Conservation (phyloP, 2,888 invertebrate genomes). For the Chalcis sispes region DNA sequence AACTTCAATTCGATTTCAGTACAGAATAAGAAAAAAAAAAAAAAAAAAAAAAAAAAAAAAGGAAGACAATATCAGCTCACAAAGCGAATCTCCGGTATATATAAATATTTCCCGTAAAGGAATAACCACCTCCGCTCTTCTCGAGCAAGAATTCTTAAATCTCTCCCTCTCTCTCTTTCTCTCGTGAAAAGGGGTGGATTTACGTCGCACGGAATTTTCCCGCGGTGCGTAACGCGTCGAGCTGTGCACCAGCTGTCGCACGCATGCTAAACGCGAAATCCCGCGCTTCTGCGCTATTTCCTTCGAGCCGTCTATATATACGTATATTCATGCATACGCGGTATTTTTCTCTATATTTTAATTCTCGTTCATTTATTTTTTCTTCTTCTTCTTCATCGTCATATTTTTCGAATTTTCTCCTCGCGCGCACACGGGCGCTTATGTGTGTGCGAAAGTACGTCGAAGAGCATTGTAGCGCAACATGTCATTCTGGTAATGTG, state of each 20-base stretch:
- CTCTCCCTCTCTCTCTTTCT: too few species aligned
- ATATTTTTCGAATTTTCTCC: too few species aligned
- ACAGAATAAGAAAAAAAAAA: too few species aligned
- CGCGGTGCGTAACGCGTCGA: slow-evolving; percentile 1
- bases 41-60: too few species aligned
- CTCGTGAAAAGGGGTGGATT: slow-evolving; percentile 26
- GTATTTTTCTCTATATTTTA: too few species aligned
- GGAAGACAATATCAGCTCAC: slow-evolving; percentile 23
- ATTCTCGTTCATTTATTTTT: neutral
- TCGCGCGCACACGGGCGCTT: neutral
- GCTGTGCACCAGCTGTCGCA: slow-evolving; percentile 15
- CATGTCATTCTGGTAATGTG: slow-evolving; percentile 73
- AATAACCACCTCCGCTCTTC: neutral
- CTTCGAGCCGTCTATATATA: too few species aligned
- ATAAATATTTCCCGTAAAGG: slow-evolving; percentile 21
- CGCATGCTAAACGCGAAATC: neutral
- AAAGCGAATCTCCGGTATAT: slow-evolving; percentile 33
- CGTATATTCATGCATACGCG: too few species aligned
- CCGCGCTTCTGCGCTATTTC: too few species aligned
- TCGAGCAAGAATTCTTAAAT: too few species aligned
- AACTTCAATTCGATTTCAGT: neutral
- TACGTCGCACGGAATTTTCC: slow-evolving; percentile 20
- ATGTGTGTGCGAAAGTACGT: neutral
- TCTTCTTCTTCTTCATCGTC: neutral
- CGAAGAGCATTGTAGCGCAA: slow-evolving; percentile 72